A percentile compares a stretch with the other conserved stretches of the same genome.
phyloP scores from a whole-genome alignment of 1,140 invertebrate species.

The Agrilus planipennis region DNA sequence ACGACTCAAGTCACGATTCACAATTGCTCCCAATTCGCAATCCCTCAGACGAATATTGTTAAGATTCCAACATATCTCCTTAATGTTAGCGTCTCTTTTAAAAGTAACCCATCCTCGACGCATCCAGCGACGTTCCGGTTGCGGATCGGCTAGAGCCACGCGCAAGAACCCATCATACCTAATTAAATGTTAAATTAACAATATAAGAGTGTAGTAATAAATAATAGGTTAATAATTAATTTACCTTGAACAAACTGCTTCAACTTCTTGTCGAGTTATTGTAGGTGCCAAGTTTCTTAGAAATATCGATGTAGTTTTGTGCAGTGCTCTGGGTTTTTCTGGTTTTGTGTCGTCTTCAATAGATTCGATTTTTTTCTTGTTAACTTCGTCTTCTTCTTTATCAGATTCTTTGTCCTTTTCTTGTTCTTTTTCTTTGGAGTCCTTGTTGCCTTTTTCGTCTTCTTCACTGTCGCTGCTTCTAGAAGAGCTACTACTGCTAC shows the following conservation, averaged over 20 bases:
- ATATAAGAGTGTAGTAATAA: too few relatives aligned
- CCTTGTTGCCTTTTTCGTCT: conserved; percentile 25
- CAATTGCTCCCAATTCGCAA: conserved; percentile 86
- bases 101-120: conserved; percentile 98
- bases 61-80: conserved; percentile 98
- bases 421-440: conserved; percentile 24
- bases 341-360: conserved; percentile 41
- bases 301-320: conserved; percentile 96
- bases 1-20: conserved; percentile 66
- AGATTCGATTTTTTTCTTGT: conserved; percentile 23
- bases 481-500: conserved; percentile 31
- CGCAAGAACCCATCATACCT: conserved; percentile 88
- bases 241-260: conserved; percentile 73
- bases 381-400: conserved; percentile 22
- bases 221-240: background rate
- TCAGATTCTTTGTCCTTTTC: conserved; percentile 31
- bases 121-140: conserved; percentile 89
- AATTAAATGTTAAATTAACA: conserved; percentile 5
- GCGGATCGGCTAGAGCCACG: conserved; percentile 92
- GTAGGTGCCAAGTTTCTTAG: conserved; percentile 88
- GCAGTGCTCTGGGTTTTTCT: conserved; percentile 57
- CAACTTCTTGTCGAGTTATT: conserved; percentile 83
- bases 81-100: conserved; percentile 92
- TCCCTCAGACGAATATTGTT: conserved; percentile 90
- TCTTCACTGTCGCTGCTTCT: conserved; percentile 33